phyloP scores from a whole-genome alignment of 2,113 vertebrate species.

The Abramis brama region DNA sequence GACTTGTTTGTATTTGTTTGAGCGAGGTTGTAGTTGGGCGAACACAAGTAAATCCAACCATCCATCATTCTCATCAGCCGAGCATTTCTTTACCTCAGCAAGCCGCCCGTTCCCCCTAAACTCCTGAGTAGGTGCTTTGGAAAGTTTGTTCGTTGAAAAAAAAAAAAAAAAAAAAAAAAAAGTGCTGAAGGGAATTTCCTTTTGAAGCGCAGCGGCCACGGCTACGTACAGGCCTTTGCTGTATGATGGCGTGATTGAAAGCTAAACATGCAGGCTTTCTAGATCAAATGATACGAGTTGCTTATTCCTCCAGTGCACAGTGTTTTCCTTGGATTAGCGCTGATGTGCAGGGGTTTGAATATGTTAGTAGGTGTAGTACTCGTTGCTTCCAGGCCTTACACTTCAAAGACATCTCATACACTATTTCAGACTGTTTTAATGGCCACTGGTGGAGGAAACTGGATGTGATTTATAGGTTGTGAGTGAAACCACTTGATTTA shows the following conservation, averaged over 20 bases:
- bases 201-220: not conserved
- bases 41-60: slow-evolving; percentile 2
- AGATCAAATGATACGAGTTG: slow-evolving; percentile 23
- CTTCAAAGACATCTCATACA: slow-evolving; percentile 40
- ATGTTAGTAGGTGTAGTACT: not conserved
- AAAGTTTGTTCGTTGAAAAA: slow-evolving; percentile 29
- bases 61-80: slow-evolving; percentile 20
- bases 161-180: not conserved
- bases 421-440: slow-evolving; percentile 27
- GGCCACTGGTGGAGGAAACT: slow-evolving; percentile 12
- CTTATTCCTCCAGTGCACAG: slow-evolving; percentile 10
- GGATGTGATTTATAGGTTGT: slow-evolving; percentile 1
- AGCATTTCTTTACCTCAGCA: not conserved
- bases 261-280: slow-evolving; percentile 7
- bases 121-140: slow-evolving; percentile 12
- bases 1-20: not conserved
- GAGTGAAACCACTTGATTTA: slow-evolving; percentile 29
- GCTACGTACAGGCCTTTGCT: not conserved
- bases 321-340: not conserved
- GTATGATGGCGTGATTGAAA: slow-evolving; percentile 18
- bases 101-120: not conserved
- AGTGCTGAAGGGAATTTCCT: slow-evolving; percentile 29
- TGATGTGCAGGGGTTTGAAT: slow-evolving; percentile 1
- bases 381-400: slow-evolving; percentile 4
- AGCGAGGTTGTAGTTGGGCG: not conserved